Base-by-base conservation (phyloP, 2,797 vertebrate genomes). In the Fistularia tabacaria region DNA sequence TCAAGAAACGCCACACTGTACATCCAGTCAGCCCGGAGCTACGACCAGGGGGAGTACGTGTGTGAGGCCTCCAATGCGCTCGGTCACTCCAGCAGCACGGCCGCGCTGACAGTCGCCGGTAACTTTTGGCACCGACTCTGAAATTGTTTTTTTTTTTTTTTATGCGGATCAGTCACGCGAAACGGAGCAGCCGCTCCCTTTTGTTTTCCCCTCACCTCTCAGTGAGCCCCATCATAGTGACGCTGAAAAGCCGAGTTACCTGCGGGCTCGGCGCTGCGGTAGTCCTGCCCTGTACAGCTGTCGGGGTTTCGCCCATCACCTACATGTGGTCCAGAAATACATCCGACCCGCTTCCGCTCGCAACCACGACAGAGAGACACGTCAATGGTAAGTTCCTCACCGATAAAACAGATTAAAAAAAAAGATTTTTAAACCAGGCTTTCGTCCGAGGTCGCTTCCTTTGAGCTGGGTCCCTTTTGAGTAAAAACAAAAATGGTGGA, bases 191-290 rank as follows among this genome's bases (percentile, higher is more conserved):
- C 25, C 5, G 25, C 25, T 25, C 25, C 2, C 25, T 25, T 25
- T 25, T 25, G 25, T 10, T 42, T 12, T 36, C 25, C 15, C 11
- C 12, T 54, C n/a, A n/a, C 40, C 10, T 57, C 12, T 1, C 62
- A 92, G 91, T 85, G 50, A 88, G 87, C 59, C 91, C 90, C 36
- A 67, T 90, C 62, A 90, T 92, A 41, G 74, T 90, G 62, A 81
- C 59, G 25, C 82, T 77, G 8, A 1, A 51, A 9, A 59, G 55
- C 59, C 80, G 81, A 39, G 58, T 90, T 57, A 87, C 61, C 13
- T 71, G 80, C 57, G 67, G 51, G 36, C 54, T 68, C 0, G 89
- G 89, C 47, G 62, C 67, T 7, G 51, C 80, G 4, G 86, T 61
- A 0, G 57, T 73, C 38, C 74, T 92, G 11, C 85, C 88, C 25